A percentile compares a stretch with the other conserved stretches of the same genome.
Conservation (phyloP, 2,888 invertebrate species). For the Suillia variegata region DNA sequence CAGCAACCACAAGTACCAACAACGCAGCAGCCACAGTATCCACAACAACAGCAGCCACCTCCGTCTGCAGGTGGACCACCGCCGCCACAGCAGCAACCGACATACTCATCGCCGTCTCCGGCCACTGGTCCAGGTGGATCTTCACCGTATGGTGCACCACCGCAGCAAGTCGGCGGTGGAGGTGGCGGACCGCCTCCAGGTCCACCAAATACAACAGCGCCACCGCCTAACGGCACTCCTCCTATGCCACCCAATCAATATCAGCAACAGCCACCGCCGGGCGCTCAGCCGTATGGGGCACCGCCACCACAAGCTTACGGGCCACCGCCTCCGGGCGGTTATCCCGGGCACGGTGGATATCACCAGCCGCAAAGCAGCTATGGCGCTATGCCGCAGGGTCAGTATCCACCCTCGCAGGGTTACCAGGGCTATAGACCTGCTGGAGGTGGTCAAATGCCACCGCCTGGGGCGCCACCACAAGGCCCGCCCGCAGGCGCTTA, state of each 20-base stretch:
- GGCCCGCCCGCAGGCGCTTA: conserved; percentile 73
- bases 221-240: conserved; percentile 27
- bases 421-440: conserved; percentile 70
- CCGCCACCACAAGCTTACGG: conserved; percentile 55
- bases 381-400: conserved; percentile 66
- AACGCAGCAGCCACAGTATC: conserved; percentile 37
- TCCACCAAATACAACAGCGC: conserved; percentile 50
- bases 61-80: conserved; percentile 55
- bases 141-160: conserved; percentile 18
- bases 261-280: conserved; percentile 39
- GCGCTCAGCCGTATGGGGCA: conserved; percentile 56
- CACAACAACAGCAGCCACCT: conserved; percentile 46
- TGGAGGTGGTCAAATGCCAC: conserved; percentile 66
- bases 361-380: conserved; percentile 67
- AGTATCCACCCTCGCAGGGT: conserved; percentile 68
- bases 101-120: conserved; percentile 51
- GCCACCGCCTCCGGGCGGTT: conserved; percentile 60
- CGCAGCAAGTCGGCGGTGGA: conserved; percentile 36
- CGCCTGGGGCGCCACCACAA: conserved; percentile 62
- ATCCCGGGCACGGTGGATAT: conserved; percentile 65
- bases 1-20: conserved; percentile 27
- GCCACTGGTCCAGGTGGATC: conserved; percentile 56
- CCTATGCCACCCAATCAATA: conserved; percentile 31
- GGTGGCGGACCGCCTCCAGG: conserved; percentile 40
- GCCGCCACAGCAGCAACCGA: conserved; percentile 52